Evolutionary conservation across 2,888 invertebrate species (phyloP).

Genomic region (Synanthedon myopaeformis): DNA sequence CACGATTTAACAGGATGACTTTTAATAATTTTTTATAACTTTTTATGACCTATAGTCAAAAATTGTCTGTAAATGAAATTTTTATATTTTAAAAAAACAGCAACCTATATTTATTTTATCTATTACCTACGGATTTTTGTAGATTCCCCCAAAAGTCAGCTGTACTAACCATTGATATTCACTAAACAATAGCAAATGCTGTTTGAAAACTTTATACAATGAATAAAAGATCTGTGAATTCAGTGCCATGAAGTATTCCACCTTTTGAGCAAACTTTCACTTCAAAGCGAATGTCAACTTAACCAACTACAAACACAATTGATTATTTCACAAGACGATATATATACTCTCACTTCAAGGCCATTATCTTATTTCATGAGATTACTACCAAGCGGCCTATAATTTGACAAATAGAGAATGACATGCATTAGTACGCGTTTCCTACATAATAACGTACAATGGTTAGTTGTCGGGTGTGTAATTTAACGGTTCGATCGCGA

Average conservation of each 20-base stretch:
- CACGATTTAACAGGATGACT: too few species aligned
- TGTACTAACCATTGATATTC: too few species aligned
- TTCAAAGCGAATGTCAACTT: conserved; percentile 8
- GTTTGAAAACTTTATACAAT: too few species aligned
- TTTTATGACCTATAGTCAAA: too few species aligned
- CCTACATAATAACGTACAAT: conserved; percentile 54
- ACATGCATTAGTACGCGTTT: conserved; percentile 66
- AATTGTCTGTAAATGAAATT: too few species aligned
- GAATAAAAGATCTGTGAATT: not conserved
- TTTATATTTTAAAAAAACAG: too few species aligned
- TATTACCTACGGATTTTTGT: too few species aligned
- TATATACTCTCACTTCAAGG: conserved; percentile 7
- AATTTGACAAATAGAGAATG: conserved; percentile 69
- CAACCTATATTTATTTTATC: too few species aligned
- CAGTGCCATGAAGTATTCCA: not conserved
- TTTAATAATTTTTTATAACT: too few species aligned
- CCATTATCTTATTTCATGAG: conserved; percentile 51
- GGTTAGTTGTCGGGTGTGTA: conserved; percentile 38
- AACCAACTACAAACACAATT: conserved; percentile 6
- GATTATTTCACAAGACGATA: not conserved
- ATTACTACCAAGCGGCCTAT: conserved; percentile 49
- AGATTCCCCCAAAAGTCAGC: too few species aligned
- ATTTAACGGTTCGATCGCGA: conserved; percentile 54
- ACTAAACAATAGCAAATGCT: too few species aligned
- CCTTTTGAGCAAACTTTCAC: conserved; percentile 6